Conservation (phyloP, 2,113 vertebrate species). For the Mesoclemmys tuberculata region DNA sequence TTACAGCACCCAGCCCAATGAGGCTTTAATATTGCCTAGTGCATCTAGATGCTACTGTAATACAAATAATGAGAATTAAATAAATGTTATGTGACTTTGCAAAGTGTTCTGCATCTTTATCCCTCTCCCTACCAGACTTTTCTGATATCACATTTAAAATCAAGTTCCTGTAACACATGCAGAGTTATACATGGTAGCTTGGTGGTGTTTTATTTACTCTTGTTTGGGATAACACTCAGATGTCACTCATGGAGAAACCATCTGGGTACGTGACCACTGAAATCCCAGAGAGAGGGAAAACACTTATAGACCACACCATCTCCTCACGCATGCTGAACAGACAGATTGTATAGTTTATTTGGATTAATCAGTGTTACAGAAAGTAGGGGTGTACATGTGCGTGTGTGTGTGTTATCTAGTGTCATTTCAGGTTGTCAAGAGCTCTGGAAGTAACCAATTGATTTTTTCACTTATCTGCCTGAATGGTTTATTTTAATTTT, state of each 20-base stretch:
- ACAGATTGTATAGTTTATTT: neutral
- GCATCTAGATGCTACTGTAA: neutral
- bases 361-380: neutral
- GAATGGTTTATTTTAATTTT: neutral
- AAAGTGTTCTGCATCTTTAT: neutral
- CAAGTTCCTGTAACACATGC: neutral
- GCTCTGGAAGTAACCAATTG: neutral
- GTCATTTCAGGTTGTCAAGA: neutral
- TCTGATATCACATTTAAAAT: neutral
- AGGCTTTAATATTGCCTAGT: neutral
- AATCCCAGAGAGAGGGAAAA: neutral
- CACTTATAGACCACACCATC: rapidly evolving
- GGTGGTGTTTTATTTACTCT: neutral
- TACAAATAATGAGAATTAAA: neutral
- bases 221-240: neutral
- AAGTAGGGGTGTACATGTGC: neutral
- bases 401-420: neutral
- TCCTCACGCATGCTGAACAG: neutral
- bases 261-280: neutral
- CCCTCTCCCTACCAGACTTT: neutral
- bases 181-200: neutral
- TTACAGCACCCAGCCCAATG: neutral
- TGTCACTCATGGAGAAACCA: neutral
- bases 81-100: neutral
- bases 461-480: neutral